Evolutionary conservation across 1,140 invertebrate species (phyloP), one percentile per base, ranked within the genome.

Genomic region (Lanistes nyassanus): DNA sequence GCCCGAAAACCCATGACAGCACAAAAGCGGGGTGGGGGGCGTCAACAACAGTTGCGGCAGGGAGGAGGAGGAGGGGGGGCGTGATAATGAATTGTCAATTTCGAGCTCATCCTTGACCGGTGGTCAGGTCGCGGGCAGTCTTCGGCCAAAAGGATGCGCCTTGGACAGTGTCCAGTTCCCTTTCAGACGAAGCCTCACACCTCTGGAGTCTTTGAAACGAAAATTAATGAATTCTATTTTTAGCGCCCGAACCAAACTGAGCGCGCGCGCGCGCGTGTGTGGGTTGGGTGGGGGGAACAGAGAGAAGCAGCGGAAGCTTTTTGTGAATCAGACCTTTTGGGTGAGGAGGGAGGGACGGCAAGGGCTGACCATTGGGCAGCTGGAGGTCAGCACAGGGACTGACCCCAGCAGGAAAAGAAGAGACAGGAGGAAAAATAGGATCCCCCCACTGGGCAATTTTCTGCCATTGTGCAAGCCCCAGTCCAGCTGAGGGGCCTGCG

Each of bases 201-300:
- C 42, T n/a, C 36, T 47, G 11, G 51, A 36, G 29, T 34, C 34
- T 68, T 75, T 23, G 64, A 75, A 75, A 66, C 67, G 74, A 67
- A 75, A 75, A 75, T 75, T 75, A 66, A 75, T 75, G 74, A 67
- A 75, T 53, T 75, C 74, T 75, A 75, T 75, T 75, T 75, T 62
- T 68, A 55, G 64, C 23, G 21, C 34, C 11, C 4, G 13, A 34
- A 56, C 69, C 36, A 34, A 42, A 4, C 53, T 73, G 2, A 7
- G 21, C 19, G 56, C 4, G 1, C 71, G 58, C 21, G 16, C 16
- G 51, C 21, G 29, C 26, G 29, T 36, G 37, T 56, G 42, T 34
- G n/a, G n/a, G n/a, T n/a, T n/a, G n/a, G n/a, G n/a, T n/a, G n/a
- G n/a, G n/a, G n/a, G n/a, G n/a, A n/a, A n/a, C n/a, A n/a, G n/a